Percentiles rank a stretch among this genome's conserved stretches.
Evolutionary conservation across 1,140 invertebrate genomes (phyloP).

Genomic region (Calosoma granatense): DNA sequence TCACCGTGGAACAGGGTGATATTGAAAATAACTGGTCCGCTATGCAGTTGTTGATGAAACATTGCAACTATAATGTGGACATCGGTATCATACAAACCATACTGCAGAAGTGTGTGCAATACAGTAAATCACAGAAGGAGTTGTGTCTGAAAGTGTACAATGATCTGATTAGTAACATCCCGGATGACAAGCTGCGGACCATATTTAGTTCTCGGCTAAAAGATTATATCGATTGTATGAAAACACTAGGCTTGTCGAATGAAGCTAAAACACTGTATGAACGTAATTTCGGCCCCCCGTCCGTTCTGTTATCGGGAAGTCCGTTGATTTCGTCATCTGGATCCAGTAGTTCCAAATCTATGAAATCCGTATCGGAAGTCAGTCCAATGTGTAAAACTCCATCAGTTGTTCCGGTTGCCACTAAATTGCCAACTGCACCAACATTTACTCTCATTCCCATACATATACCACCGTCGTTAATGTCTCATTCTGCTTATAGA

Average conservation of each 20-base stretch:
- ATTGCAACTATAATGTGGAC: not conserved
- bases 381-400: too few relatives aligned
- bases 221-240: not conserved
- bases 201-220: not conserved
- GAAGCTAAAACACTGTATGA: not conserved
- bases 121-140: not conserved
- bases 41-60: not conserved
- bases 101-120: not conserved
- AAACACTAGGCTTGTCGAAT: not conserved
- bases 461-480: too few relatives aligned
- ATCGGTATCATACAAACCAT: not conserved
- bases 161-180: not conserved
- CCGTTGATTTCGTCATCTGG: too few relatives aligned
- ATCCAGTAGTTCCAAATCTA: too few relatives aligned
- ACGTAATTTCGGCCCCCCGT: too few relatives aligned
- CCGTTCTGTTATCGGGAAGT: too few relatives aligned
- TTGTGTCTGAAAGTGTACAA: not conserved
- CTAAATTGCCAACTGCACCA: too few relatives aligned
- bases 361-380: too few relatives aligned
- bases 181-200: not conserved
- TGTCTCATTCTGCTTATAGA: too few relatives aligned
- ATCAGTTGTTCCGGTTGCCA: too few relatives aligned
- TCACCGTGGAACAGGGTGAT: not conserved
- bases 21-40: constrained; percentile 7
- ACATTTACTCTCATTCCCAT: too few relatives aligned